Percentiles rank a stretch among this genome's conserved stretches.
Evolutionary conservation across 2,888 invertebrate genomes (phyloP).

Genomic region (Hemithea aestivaria): DNA sequence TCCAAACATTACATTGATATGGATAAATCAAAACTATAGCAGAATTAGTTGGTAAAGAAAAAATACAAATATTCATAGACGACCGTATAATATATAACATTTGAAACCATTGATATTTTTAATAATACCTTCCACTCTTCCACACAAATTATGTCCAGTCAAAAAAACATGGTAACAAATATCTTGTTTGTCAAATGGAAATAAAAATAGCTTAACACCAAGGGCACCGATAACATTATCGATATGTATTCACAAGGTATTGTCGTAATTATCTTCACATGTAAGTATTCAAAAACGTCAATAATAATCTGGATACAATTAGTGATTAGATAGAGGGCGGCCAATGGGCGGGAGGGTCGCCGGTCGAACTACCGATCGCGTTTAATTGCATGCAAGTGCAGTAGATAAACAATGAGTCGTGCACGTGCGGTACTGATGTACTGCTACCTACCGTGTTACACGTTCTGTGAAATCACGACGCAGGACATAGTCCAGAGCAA

Average conservation of each 20-base stretch:
- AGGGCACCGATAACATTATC: slow-evolving; percentile 43
- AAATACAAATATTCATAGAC: no score
- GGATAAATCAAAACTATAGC: no score
- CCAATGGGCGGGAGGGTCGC: slow-evolving; percentile 25
- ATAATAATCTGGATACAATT: slow-evolving; percentile 20
- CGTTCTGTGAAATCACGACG: slow-evolving; percentile 9
- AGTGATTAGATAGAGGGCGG: slow-evolving; percentile 36
- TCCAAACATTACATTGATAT: no score
- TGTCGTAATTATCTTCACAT: slow-evolving; percentile 21
- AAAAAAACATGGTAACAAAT: no score
- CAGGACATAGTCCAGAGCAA: slow-evolving; percentile 12
- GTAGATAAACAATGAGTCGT: slow-evolving; percentile 35
- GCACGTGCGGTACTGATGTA: slow-evolving; percentile 32
- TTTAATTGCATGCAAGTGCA: slow-evolving; percentile 26
- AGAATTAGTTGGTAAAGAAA: no score
- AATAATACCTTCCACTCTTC: no score
- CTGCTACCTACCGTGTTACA: slow-evolving; percentile 16
- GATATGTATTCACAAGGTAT: slow-evolving; percentile 30
- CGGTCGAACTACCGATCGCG: slow-evolving; percentile 24
- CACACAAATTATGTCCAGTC: no score
- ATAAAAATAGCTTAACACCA: slow-evolving; percentile 29
- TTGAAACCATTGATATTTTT: no score
- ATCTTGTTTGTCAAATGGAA: slow-evolving; percentile 13
- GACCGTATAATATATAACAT: no score
- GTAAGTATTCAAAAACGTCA: slow-evolving; percentile 16